phyloP scores from a whole-genome alignment of 23 tunicate species.

The Trididemnum clinides region DNA sequence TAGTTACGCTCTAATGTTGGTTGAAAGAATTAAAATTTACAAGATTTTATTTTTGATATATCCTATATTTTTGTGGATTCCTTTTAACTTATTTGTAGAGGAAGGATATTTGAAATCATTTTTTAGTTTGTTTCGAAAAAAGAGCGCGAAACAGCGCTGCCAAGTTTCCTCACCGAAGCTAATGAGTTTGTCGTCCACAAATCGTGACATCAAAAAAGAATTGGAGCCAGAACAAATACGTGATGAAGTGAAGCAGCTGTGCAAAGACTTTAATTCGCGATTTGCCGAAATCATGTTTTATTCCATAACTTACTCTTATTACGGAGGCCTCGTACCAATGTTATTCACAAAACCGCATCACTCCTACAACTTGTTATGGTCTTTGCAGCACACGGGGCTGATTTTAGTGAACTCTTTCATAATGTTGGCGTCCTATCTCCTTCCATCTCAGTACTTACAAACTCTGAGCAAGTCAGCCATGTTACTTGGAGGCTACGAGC shows the following conservation, averaged over 20 bases:
- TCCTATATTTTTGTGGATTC: slow-evolving; percentile 61
- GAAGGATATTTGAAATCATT: slow-evolving; percentile 23
- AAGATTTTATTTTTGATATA: slow-evolving; percentile 60
- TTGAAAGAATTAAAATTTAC: neutral
- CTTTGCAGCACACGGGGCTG: slow-evolving; percentile 58
- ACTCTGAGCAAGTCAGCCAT: slow-evolving; percentile 61
- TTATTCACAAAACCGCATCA: slow-evolving; percentile 75
- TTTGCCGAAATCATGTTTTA: slow-evolving; percentile 71
- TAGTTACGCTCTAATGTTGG: slow-evolving; percentile 8
- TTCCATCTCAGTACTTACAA: slow-evolving; percentile 63
- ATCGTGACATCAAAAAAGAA: neutral
- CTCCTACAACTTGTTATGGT: slow-evolving; percentile 76
- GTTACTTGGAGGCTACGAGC: slow-evolving; percentile 49
- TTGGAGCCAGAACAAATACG: slow-evolving; percentile 33
- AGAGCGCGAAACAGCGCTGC: neutral
- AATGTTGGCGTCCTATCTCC: slow-evolving; percentile 49
- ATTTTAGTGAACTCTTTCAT: slow-evolving; percentile 55
- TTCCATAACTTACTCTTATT: slow-evolving; percentile 68
- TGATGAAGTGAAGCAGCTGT: slow-evolving; percentile 39
- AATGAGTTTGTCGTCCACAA: neutral
- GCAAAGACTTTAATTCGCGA: slow-evolving; percentile 62
- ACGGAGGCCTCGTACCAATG: slow-evolving; percentile 81
- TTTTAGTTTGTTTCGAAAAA: neutral
- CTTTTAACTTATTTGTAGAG: slow-evolving; percentile 25
- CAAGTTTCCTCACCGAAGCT: neutral